Evolutionary conservation across 92 coral and sea anemone species (phyloP).

Genomic region (Diadumene lineata): DNA sequence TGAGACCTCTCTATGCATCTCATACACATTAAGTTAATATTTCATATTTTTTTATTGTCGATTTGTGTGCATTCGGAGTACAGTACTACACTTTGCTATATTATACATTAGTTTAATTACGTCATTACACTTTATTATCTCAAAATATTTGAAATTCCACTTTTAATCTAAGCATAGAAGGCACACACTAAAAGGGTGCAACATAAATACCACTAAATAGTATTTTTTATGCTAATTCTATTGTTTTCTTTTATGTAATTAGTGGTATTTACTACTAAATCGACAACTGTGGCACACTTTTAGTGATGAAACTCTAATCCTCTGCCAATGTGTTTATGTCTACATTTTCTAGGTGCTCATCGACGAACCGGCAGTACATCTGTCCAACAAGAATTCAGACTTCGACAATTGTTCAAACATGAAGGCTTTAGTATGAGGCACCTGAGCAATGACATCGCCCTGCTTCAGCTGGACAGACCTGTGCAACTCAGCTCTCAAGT

Average conservation of each 20-base stretch:
- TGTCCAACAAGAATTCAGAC: slow-evolving; percentile 29
- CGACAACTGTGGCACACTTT: neutral
- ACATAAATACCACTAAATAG: too few relatives aligned
- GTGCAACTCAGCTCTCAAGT: slow-evolving; percentile 30
- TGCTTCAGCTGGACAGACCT: slow-evolving; percentile 46
- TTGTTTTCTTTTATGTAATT: too few relatives aligned
- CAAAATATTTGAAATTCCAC: too few relatives aligned
- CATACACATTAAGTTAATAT: too few relatives aligned
- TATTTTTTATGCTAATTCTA: too few relatives aligned
- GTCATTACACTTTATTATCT: neutral
- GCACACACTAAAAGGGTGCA: too few relatives aligned
- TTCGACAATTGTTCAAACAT: slow-evolving; percentile 42
- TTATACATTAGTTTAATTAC: neutral
- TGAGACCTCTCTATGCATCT: too few relatives aligned
- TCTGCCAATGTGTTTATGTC: neutral
- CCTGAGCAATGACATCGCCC: slow-evolving; percentile 54
- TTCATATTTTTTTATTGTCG: too few relatives aligned
- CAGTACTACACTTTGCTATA: neutral
- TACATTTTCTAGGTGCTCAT: slow-evolving; percentile 38
- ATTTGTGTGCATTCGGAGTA: too few relatives aligned
- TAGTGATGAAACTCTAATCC: neutral
- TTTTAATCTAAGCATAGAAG: too few relatives aligned
- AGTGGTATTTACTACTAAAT: too few relatives aligned
- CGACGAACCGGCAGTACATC: slow-evolving; percentile 33
- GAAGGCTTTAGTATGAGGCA: slow-evolving; percentile 45